phyloP scores from a whole-genome alignment of 2,113 vertebrate genomes.

The Etheostoma cragini region DNA sequence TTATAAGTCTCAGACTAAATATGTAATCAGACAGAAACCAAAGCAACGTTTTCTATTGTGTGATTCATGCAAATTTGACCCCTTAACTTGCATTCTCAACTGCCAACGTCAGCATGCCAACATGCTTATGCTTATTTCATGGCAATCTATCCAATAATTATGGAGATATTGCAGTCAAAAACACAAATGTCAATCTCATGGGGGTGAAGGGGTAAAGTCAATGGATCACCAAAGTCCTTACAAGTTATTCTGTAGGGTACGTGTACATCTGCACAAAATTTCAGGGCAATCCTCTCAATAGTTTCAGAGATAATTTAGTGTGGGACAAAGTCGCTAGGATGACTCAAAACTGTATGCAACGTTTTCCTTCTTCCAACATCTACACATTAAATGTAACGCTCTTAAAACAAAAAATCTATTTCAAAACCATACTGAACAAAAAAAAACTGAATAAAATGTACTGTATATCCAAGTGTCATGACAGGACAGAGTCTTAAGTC shows the following conservation, averaged over 20 bases:
- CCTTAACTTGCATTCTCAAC: not conserved
- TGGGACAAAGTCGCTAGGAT: not conserved
- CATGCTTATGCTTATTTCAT: not conserved
- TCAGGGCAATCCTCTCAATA: not conserved
- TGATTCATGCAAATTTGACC: not conserved
- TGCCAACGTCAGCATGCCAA: too few relatives aligned
- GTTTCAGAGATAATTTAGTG: not conserved
- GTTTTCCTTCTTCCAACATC: not conserved
- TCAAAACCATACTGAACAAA: not conserved
- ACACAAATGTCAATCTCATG: not conserved
- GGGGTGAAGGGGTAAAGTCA: not conserved
- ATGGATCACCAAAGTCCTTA: not conserved
- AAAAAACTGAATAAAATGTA: not conserved
- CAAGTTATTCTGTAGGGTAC: not conserved
- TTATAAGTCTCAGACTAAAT: not conserved
- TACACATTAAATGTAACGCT: not conserved
- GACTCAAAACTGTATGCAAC: not conserved
- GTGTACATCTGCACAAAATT: not conserved
- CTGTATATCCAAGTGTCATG: not conserved
- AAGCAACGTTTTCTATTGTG: not conserved
- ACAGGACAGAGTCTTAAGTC: not conserved
- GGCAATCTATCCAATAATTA: not conserved
- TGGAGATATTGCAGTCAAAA: not conserved
- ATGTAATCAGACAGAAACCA: not conserved
- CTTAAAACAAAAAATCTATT: not conserved